These are phyloP conservation scores for Sympetrum striolatum DNA, from an alignment of 2,888 invertebrate species.

Conservation along the genomic window DNA sequence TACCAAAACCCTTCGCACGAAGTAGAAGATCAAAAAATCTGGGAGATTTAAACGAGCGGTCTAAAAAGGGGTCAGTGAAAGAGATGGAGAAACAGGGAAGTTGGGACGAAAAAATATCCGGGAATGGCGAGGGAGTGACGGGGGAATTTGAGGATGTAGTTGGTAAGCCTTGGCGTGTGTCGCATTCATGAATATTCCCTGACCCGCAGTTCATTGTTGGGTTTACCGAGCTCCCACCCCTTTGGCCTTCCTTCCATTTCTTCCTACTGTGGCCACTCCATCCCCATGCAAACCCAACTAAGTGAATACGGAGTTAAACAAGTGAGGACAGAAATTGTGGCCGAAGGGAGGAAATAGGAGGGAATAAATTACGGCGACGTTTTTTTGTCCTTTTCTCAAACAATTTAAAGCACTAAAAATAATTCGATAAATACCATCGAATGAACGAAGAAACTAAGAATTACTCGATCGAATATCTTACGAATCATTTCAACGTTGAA, in stretches of 20 bases:
- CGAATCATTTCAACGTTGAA: too few relatives aligned
- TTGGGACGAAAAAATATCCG: background rate
- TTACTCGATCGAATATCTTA: too few relatives aligned
- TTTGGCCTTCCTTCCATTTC: background rate
- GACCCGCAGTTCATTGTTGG: slow-evolving; percentile 25
- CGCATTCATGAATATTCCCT: slow-evolving; percentile 34
- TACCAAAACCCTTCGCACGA: too few relatives aligned
- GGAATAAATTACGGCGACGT: background rate
- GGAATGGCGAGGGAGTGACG: background rate
- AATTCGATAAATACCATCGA: background rate
- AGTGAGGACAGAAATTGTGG: background rate
- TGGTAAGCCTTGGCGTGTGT: background rate
- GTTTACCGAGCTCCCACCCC: background rate
- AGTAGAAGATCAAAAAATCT: too few relatives aligned
- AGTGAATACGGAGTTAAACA: slow-evolving; percentile 14
- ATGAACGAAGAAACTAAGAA: background rate
- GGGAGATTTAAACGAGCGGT: too few relatives aligned
- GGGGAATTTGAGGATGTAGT: background rate
- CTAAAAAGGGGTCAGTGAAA: background rate
- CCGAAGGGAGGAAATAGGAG: background rate
- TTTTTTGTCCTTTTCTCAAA: background rate
- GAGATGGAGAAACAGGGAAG: background rate
- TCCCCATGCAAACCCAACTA: background rate
- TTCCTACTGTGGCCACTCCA: background rate
- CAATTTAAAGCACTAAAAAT: background rate